Evolutionary conservation across 2,888 invertebrate genomes (phyloP), one percentile per base, ranked within the genome.

Genomic region (Helobdella robusta): DNA sequence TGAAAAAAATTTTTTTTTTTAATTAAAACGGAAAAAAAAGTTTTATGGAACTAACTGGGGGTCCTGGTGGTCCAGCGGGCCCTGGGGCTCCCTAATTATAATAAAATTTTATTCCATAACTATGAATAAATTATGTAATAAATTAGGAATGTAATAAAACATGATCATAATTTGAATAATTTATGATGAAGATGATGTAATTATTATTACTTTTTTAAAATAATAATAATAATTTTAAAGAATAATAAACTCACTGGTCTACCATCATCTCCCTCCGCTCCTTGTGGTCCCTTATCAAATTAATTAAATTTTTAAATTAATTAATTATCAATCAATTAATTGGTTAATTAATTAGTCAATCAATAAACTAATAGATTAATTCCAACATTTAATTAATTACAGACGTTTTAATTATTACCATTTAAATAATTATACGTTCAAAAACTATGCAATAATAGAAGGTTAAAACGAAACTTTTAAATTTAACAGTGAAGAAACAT

Each of bases 71-170:
- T 23, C 71, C 70, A 2, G 65, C 64, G 0, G 64, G 35, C 35
- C 71, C 71, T 11, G 66, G 61, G 8, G 44, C 11, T 32, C 70
- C 71, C 56, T 70, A 52, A 58, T 35, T 28, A 35, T 59, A 15
- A 2, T 35, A 18, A 11, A n/a, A 59, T n/a, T 1, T 30, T 11
- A 59, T 23, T 15, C 23, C 5, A 4, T 1, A 30, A 35, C 20
- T 59, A 11, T 40, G 44, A 40, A 40, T 40, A 15, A 40, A 11
- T 15, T 11, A 40, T 11, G 44, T 15, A 15, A 15, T 11, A 40
- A n/a, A 40, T 40, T 40, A 40, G 44, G 15, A 11, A 23, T 1
- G n/a, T 32, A 30, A 32, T 4, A 59, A 59, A 30, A 11, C 32
- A 20, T 23, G 25, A 59, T 40, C 15, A 15, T 15, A 40, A 40